These are phyloP conservation scores for Hyperopisus bebe DNA, from an alignment of 2,113 vertebrate genomes.

Conservation along the genomic window DNA sequence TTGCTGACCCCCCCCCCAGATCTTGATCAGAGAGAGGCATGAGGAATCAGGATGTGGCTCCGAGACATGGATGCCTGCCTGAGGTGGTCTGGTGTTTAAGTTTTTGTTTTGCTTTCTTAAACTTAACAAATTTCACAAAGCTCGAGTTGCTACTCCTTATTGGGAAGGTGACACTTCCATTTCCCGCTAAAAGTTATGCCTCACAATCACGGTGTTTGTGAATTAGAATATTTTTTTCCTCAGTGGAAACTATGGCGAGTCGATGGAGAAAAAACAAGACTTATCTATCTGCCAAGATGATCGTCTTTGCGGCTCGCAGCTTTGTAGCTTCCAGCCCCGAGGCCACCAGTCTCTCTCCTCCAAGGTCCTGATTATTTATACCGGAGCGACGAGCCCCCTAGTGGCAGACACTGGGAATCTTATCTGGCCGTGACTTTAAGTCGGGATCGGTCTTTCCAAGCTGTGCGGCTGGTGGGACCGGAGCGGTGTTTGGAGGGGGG, in stretches of 20 bases:
- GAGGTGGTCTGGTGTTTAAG: background rate
- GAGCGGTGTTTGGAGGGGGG: background rate
- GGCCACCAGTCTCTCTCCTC: background rate
- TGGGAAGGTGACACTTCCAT: background rate
- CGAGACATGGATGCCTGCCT: background rate
- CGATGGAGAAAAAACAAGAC: conserved; percentile 16
- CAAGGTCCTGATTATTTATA: background rate
- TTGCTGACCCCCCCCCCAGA: conserved; percentile 23
- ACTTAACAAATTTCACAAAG: background rate
- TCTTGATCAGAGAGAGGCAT: conserved; percentile 21
- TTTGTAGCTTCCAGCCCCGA: background rate
- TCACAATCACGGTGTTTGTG: background rate
- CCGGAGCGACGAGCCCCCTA: background rate
- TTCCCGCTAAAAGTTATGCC: background rate
- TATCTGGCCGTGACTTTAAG: background rate
- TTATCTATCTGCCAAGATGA: conserved; percentile 25
- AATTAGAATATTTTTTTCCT: background rate
- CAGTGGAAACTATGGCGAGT: background rate
- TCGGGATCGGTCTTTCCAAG: background rate
- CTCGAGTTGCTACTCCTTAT: background rate
- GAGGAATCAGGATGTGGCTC: conserved; percentile 13
- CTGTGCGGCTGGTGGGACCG: background rate
- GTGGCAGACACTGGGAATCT: background rate
- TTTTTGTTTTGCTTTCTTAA: background rate
- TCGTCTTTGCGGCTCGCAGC: conserved; percentile 31